A percentile compares a stretch with the other conserved stretches of the same genome.
phyloP scores from a whole-genome alignment of 2,797 vertebrate species.

The Micrastur ruficollis region DNA sequence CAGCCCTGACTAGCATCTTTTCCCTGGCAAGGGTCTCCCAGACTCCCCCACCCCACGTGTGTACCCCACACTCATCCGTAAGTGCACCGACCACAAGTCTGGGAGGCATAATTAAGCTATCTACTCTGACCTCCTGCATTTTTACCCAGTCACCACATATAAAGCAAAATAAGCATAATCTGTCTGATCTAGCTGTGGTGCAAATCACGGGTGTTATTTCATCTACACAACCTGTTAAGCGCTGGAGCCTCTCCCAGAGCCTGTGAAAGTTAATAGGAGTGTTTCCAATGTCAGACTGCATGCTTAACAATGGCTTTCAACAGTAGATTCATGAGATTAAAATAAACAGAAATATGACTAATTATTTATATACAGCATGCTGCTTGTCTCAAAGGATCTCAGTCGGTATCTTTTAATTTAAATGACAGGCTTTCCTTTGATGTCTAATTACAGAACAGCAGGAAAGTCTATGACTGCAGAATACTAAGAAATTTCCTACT shows the following conservation, averaged over 20 bases:
- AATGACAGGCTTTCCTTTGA: slow-evolving; percentile 7
- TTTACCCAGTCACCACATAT: not conserved
- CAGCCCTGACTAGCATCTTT: not conserved
- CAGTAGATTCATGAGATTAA: not conserved
- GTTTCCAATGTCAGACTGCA: not conserved
- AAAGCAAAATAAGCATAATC: not conserved
- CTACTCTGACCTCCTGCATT: not conserved
- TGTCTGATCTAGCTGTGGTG: not conserved
- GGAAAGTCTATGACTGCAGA: not conserved
- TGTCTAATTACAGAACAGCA: slow-evolving; percentile 16
- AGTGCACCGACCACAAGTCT: not conserved
- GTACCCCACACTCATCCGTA: not conserved
- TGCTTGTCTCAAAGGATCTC: slow-evolving; percentile 32
- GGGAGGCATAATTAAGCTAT: not conserved
- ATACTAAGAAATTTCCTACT: not conserved
- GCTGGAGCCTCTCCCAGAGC: not conserved
- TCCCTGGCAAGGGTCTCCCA: not conserved
- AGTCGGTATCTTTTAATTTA: not conserved
- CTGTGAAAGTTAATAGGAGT: not conserved
- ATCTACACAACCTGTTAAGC: not conserved
- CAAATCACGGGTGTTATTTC: not conserved
- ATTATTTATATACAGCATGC: not conserved
- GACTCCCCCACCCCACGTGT: no score
- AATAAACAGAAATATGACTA: slow-evolving; percentile 46
- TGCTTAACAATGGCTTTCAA: slow-evolving; percentile 5